Evolutionary conservation across 35 echinoderm and acorn worm species (phyloP).

Genomic region (Stichopus chloronotus): DNA sequence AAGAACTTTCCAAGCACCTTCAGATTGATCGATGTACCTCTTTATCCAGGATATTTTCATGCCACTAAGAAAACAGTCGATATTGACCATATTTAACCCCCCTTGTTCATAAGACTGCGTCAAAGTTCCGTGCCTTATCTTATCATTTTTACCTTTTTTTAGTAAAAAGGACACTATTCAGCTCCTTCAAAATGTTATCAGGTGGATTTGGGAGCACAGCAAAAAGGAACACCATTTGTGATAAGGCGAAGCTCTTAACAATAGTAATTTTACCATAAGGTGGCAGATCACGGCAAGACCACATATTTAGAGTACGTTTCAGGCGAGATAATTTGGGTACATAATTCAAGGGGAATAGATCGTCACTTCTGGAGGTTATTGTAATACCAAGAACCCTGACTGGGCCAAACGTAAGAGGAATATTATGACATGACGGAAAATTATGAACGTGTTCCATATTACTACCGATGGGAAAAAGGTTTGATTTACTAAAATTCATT

Average conservation of each 20-base stretch:
- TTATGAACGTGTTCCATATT: neutral
- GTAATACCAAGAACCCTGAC: constrained; percentile 17
- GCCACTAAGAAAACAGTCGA: neutral
- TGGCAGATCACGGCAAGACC: neutral
- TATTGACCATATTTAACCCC: neutral
- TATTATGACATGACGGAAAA: neutral
- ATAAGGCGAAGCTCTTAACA: constrained; percentile 11
- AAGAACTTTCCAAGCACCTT: neutral
- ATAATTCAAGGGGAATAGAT: neutral
- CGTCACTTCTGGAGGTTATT: neutral
- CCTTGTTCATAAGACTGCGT: neutral
- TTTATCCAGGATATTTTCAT: constrained; percentile 18
- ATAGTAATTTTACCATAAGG: neutral
- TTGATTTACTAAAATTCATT: neutral
- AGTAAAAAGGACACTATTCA: neutral
- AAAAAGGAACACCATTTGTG: constrained; percentile 19
- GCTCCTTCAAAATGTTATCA: neutral
- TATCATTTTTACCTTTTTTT: neutral
- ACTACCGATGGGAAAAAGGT: neutral
- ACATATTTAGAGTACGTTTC: neutral
- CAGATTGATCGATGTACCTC: constrained; percentile 25
- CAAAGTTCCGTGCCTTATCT: neutral
- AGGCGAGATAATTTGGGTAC: neutral
- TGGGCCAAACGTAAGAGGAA: neutral
- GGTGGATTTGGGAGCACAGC: neutral